Base-by-base conservation (phyloP, 2,113 vertebrate species). In the Ctenomys sociabilis region DNA sequence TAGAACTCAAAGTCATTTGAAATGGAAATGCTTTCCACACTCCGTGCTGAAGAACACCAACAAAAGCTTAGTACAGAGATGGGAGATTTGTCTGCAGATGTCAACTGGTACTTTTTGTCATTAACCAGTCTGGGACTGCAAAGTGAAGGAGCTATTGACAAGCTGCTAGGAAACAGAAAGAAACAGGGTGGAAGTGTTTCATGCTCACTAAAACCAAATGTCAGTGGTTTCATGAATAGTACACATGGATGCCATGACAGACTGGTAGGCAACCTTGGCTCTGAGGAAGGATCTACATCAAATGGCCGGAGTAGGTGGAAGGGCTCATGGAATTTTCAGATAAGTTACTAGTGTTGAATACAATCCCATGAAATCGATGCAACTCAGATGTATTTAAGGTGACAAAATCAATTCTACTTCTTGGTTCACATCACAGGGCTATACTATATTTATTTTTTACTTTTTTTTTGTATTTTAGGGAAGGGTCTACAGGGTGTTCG, bases 11-110 rank as follows among this genome's bases (percentile, higher is more conserved):
- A 22, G 78, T 94, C 43, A 43, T 93, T 88, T 91, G 54, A 96
- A 95, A 94, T 63, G 94, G 88, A 97, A 94, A 95, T 73, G 97
- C 94, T 64, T 57, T 88, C 92, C 88, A 70, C 64, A 17, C 59
- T 88, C 87, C 4, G 7, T 12, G 91, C 66, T 86, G n/a, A 86
- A 88, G 86, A 85, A 84, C 28, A 68, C 26, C 86, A 61, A 22
- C 89, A 72, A 78, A 49, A 57, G 83, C 92, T 94, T 12, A 81
- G 59, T 78, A 40, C 40, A 63, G 37, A 93, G 81, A 78, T 0
- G 77, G 82, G n/a, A 59, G 80, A n/a, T 70, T 75, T 24, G 49
- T 26, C 16, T 94, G 94, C 59, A 78, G 80, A 70, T 72, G 93
- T 83, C 93, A 90, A 14, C 14, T 40, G 78, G 63, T 3, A 85